Evolutionary conservation across 2,113 vertebrate species (phyloP).

Genomic region (Chamaetylas fuelleborni): DNA sequence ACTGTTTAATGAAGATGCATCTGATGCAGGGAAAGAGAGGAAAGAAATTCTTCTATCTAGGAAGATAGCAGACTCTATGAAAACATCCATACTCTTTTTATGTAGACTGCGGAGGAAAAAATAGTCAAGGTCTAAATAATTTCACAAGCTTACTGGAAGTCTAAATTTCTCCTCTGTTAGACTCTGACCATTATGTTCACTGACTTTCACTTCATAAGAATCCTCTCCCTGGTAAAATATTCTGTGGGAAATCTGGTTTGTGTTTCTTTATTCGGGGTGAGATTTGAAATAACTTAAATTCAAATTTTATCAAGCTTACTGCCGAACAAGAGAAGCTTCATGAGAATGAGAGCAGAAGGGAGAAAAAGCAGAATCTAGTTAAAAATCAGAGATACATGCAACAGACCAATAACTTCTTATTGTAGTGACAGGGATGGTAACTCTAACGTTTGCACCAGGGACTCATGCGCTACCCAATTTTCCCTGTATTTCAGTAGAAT

Average conservation of each 20-base stretch:
- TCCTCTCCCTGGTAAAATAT: not conserved
- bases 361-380: not conserved
- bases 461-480: not conserved
- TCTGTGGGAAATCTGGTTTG: not conserved
- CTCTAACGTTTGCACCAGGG: not conserved
- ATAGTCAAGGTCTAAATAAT: not conserved
- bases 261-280: not conserved
- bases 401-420: rapidly evolving
- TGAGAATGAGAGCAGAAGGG: not conserved
- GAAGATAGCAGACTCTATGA: not conserved
- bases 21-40: not conserved
- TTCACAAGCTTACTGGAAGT: not conserved
- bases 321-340: not conserved
- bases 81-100: not conserved
- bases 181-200: not conserved
- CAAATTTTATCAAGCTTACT: not conserved
- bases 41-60: not conserved
- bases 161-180: not conserved
- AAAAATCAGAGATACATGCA: not conserved
- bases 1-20: slow-evolving; percentile 25
- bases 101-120: not conserved
- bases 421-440: rapidly evolving
- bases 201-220: not conserved
- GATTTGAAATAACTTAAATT: not conserved
- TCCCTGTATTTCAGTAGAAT: not conserved